These are phyloP conservation scores for Trachurus trachurus DNA, from an alignment of 2,797 vertebrate genomes.

Conservation along the genomic window DNA sequence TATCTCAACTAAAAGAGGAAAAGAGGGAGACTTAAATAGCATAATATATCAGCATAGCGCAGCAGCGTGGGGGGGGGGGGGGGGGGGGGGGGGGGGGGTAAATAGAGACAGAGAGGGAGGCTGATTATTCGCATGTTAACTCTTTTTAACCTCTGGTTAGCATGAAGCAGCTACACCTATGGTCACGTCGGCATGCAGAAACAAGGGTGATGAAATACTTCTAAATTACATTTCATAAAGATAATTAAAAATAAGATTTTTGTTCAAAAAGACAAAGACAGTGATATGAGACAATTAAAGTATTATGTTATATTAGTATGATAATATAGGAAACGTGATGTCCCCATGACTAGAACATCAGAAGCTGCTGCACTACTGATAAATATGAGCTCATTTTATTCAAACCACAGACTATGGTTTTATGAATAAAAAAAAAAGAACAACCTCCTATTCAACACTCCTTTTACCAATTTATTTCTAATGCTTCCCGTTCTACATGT, in stretches of 20 bases:
- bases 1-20: constrained; percentile 75
- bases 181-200: constrained; percentile 26
- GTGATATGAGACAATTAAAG: background rate
- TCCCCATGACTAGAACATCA: constrained; percentile 24
- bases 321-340: background rate
- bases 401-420: constrained; percentile 16
- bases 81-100: constrained; percentile 53
- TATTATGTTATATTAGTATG: too few relatives aligned
- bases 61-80: constrained; percentile 13
- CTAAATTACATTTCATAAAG: constrained; percentile 39
- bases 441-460: too few relatives aligned
- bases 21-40: constrained; percentile 79
- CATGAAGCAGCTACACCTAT: constrained; percentile 57
- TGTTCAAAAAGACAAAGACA: constrained; percentile 13
- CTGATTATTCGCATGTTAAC: constrained; percentile 73
- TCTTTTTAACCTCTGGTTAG: constrained; percentile 67
- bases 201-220: constrained; percentile 24
- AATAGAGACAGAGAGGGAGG: constrained; percentile 59
- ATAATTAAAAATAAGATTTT: constrained; percentile 39
- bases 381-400: constrained; percentile 33
- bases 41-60: constrained; percentile 74
- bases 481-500: too few relatives aligned
- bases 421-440: too few relatives aligned
- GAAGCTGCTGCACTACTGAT: constrained; percentile 5
- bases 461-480: constrained; percentile 6